phyloP scores from a whole-genome alignment of 2,797 vertebrate species.

The Acanthopagrus latus region DNA sequence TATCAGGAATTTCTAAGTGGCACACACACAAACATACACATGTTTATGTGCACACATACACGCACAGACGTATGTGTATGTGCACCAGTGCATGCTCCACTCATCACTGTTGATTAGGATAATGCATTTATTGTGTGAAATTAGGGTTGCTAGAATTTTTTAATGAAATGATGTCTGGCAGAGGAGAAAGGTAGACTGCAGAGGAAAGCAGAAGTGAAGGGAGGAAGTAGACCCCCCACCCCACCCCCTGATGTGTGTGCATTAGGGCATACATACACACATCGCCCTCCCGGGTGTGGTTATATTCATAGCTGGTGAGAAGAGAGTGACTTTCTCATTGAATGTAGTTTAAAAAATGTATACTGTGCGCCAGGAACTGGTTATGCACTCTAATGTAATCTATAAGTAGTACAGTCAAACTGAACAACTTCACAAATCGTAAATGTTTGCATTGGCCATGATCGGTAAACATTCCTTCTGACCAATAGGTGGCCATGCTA shows the following conservation, averaged over 20 bases:
- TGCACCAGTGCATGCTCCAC: constrained; percentile 30
- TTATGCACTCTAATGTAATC: neutral
- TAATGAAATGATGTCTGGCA: constrained; percentile 68
- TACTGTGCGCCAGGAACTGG: neutral
- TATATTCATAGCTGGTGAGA: constrained; percentile 31
- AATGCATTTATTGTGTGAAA: constrained; percentile 80
- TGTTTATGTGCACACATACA: neutral
- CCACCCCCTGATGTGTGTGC: too few relatives aligned
- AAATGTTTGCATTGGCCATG: neutral
- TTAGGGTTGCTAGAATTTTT: constrained; percentile 66
- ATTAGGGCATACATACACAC: neutral
- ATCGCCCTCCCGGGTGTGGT: constrained; percentile 24
- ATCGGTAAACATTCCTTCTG: too few relatives aligned
- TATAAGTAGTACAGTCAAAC: neutral
- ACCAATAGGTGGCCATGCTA: too few relatives aligned
- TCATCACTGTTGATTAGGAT: constrained; percentile 77
- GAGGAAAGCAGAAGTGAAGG: constrained; percentile 53
- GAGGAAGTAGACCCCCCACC: constrained; percentile 29
- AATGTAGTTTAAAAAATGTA: constrained; percentile 4
- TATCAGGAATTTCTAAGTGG: constrained; percentile 65
- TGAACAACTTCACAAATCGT: neutral
- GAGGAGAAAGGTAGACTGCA: constrained; percentile 48
- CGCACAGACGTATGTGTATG: neutral
- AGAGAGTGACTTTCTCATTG: neutral
- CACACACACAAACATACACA: constrained; percentile 14